Conservation (phyloP, 2,797 vertebrate species). For the Helarctos malayanus region DNA sequence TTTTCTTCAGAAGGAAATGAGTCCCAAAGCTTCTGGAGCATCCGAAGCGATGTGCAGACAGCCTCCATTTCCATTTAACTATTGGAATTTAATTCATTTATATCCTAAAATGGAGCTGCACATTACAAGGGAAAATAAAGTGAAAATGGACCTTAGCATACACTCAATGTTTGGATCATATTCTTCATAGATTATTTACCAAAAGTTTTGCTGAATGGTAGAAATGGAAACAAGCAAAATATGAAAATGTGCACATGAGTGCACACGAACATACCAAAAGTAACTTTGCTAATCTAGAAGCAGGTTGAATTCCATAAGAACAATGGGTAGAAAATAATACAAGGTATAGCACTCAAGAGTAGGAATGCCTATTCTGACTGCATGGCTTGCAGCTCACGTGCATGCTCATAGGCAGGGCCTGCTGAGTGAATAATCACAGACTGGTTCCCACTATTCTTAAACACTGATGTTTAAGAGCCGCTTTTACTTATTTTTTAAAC, state of each 20-base stretch:
- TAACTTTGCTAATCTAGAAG: neutral
- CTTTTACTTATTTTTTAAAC: neutral
- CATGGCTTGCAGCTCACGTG: neutral
- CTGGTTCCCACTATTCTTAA: neutral
- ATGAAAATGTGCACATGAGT: neutral
- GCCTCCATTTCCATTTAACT: neutral
- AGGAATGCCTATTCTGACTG: neutral
- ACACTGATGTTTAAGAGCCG: neutral
- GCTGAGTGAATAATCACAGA: neutral
- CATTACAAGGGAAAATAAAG: neutral
- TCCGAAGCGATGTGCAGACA: neutral
- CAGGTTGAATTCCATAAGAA: neutral
- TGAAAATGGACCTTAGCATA: neutral
- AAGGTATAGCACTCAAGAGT: neutral
- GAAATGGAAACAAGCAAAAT: slow-evolving; percentile 7
- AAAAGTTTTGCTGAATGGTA: neutral
- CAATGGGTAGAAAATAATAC: neutral
- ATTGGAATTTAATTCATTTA: neutral
- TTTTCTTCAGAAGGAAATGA: slow-evolving; percentile 43
- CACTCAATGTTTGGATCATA: neutral
- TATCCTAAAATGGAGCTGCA: neutral
- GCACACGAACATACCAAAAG: neutral
- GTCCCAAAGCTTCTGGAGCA: neutral
- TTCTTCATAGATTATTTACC: neutral
- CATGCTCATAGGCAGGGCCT: neutral